Evolutionary conservation across 2,888 invertebrate species (phyloP), one percentile per base, ranked within the genome.

Genomic region (Drosophila niveifrons): DNA sequence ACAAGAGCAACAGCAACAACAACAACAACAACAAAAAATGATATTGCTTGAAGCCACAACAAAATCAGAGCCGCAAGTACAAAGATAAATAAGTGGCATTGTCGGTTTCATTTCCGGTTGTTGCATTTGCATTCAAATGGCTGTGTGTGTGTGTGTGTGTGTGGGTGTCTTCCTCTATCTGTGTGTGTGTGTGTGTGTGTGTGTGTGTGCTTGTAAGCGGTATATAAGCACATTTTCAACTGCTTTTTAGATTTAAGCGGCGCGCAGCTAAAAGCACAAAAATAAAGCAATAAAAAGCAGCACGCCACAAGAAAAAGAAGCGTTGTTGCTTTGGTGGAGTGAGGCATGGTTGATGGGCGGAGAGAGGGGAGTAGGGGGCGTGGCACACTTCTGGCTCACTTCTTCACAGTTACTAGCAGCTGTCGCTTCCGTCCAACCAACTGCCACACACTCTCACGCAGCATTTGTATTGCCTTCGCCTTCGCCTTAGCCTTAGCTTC

Each of bases 21-120:
- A 52, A 23, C 8, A 51, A 13, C 50, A 64, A 56, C 52, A 72
- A 55, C n/a, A n/a, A n/a, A 23, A 63, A 58, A 15, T 15, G 61
- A 65, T 68, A 77, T 57, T 56, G 70, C 87, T 83, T 77, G 75
- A 83, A 79, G 82, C 87, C 84, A 66, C 78, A 83, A 82, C 83
- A 79, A 82, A 82, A 86, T 82, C 82, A 86, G 76, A 86, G 84
- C 87, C 83, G 82, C 87, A 87, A 87, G 83, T 87, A 84, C 80
- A 84, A 87, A 84, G 88, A 84, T 84, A 87, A 84, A 84, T 84
- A 84, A 84, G 83, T 84, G 87, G 84, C 84, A 88, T 88, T 85
- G 88, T 85, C 88, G 84, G 86, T 88, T 88, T 86, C 85, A 86
- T 86, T 86, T 86, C 85, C 88, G 83, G 88, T 78, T 82, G 80